Evolutionary conservation across 2,113 vertebrate genomes (phyloP), one percentile per base, ranked within the genome.

Genomic region (Channa maculata): DNA sequence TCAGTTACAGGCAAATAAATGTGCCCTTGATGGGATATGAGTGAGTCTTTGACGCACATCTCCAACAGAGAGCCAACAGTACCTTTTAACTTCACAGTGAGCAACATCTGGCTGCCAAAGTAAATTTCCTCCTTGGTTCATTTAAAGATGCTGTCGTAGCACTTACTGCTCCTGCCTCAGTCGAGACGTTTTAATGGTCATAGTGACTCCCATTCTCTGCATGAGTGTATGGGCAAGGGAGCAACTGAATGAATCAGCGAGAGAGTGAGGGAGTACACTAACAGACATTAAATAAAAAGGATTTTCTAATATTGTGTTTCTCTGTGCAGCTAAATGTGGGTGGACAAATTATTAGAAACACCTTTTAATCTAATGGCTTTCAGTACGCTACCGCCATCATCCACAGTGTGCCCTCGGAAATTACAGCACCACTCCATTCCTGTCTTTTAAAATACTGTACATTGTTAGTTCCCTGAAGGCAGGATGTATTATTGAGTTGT

Each of bases 31-130:
- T 45, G 53, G 36, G 14, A 43, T 52, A 24, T 71, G 34, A 70
- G 48, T 9, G 43, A 61, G 15, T 41, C 68, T 77, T 59, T 87
- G 87, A 87, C 82, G 87, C 87, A 87, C n/a, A 9, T 72, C 45
- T 58, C 15, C 13, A 24, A 11, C 24, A 24, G 24, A 24, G 36
- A 58, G 6, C 43, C 9, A 12, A 14, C 1, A 4, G 5, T 43
- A 11, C 53, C 14, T 65, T 79, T 79, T 52, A 76, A 68, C 41
- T 9, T 45, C 76, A 52, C 5, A 38, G 11, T 54, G 45, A 65
- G 62, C 36, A 63, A 8, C 54, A 59, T 59, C 60, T 65, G 33
- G 10, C 46, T 15, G 63, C 57, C 53, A 7, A 60, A 41, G 62
- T 54, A 10, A 49, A 80, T 45, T 58, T 49, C 58, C 48, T 55